Evolutionary conservation across 2,797 vertebrate species (phyloP).

Genomic region (Chromis chromis): DNA sequence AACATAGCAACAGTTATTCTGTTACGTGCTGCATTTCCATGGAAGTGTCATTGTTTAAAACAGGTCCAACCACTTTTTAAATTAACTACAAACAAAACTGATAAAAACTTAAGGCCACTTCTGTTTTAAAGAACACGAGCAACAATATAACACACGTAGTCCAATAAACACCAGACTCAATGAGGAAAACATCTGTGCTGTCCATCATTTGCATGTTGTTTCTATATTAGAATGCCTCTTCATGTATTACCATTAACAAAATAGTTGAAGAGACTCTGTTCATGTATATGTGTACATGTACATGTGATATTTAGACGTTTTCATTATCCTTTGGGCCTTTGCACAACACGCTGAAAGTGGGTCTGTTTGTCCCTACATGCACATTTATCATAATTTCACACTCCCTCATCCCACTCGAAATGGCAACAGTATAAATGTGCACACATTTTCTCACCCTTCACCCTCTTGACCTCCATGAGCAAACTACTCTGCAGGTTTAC

Average conservation of each 20-base stretch:
- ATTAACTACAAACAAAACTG: too few relatives aligned
- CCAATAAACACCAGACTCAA: not conserved
- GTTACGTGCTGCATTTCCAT: too few relatives aligned
- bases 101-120: too few relatives aligned
- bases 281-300: not conserved
- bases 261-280: not conserved
- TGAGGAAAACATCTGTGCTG: not conserved
- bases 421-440: too few relatives aligned
- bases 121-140: too few relatives aligned
- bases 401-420: constrained; percentile 2
- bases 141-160: too few relatives aligned
- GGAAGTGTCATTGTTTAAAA: too few relatives aligned
- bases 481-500: constrained; percentile 52
- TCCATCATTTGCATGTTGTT: not conserved
- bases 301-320: constrained; percentile 6
- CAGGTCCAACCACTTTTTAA: too few relatives aligned
- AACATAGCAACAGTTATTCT: too few relatives aligned
- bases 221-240: not conserved
- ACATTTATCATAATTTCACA: not conserved
- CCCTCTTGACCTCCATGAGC: constrained; percentile 59
- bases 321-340: not conserved
- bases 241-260: not conserved
- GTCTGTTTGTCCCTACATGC: not conserved
- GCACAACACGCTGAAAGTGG: not conserved
- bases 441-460: constrained; percentile 56